phyloP scores from a whole-genome alignment of 2,888 invertebrate genomes.

The Criorhina ranunculi region DNA sequence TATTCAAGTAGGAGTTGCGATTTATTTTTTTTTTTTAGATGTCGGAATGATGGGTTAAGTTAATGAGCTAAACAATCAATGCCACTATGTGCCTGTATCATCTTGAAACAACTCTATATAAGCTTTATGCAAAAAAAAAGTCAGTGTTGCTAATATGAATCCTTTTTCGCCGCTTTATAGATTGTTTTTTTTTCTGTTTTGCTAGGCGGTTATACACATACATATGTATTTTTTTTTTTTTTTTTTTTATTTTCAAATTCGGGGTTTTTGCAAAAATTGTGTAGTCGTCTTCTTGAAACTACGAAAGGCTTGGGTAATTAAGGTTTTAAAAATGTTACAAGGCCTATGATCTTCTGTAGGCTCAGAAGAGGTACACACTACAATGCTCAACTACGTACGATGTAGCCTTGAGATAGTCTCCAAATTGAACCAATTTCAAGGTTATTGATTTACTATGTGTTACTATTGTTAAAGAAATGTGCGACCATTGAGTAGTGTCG shows the following conservation, averaged over 20 bases:
- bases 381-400: no score
- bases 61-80: conserved; percentile 53
- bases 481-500: no score
- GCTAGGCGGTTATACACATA: not conserved
- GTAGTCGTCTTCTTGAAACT: no score
- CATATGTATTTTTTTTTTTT: no score
- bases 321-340: no score
- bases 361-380: no score
- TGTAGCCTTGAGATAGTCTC: no score
- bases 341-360: no score
- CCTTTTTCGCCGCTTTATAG: conserved; percentile 1
- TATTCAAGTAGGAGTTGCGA: conserved; percentile 17
- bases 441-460: no score
- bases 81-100: conserved; percentile 49
- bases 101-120: not conserved
- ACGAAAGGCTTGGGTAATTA: no score
- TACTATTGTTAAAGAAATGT: no score
- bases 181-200: not conserved
- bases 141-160: not conserved
- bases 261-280: not conserved
- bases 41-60: conserved; percentile 8
- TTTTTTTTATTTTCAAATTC: not conserved
- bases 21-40: conserved; percentile 13
- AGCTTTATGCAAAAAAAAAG: not conserved
- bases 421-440: no score